These are phyloP conservation scores for Carposina sasakii DNA, from an alignment of 1,140 invertebrate species.

Conservation along the genomic window DNA sequence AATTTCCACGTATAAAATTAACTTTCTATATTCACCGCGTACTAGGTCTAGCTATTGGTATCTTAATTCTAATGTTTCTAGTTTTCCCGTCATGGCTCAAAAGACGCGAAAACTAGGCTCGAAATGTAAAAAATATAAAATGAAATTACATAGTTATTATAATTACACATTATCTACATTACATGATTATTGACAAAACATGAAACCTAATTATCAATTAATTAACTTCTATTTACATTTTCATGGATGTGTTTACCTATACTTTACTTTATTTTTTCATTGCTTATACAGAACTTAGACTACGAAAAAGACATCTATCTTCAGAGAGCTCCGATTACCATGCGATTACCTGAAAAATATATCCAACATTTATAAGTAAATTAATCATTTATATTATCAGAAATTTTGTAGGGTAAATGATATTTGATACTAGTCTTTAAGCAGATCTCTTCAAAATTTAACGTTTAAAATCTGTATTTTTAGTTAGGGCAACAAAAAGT, in stretches of 20 bases:
- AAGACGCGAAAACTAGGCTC: slow-evolving; percentile 54
- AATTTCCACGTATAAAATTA: not conserved
- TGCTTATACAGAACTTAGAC: not conserved
- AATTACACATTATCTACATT: not conserved
- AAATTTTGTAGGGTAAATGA: no score
- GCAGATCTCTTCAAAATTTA: no score
- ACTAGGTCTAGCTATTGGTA: not conserved
- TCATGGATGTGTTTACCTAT: not conserved
- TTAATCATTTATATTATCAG: no score
- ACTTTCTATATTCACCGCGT: not conserved
- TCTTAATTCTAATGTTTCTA: slow-evolving; percentile 18
- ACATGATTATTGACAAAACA: not conserved
- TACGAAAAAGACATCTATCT: no score
- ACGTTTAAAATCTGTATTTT: no score
- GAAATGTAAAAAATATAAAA: no score
- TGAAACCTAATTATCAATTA: not conserved
- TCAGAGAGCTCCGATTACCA: no score
- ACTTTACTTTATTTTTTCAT: not conserved
- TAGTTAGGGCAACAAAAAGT: no score
- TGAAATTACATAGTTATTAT: slow-evolving; percentile 1
- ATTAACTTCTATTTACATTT: slow-evolving; percentile 6
- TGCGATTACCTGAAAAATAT: no score
- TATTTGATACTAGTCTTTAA: no score
- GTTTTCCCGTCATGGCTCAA: slow-evolving; percentile 59
- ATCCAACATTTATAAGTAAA: no score